Conservation (phyloP, 2,113 vertebrate genomes). For the Guaruba guarouba region DNA sequence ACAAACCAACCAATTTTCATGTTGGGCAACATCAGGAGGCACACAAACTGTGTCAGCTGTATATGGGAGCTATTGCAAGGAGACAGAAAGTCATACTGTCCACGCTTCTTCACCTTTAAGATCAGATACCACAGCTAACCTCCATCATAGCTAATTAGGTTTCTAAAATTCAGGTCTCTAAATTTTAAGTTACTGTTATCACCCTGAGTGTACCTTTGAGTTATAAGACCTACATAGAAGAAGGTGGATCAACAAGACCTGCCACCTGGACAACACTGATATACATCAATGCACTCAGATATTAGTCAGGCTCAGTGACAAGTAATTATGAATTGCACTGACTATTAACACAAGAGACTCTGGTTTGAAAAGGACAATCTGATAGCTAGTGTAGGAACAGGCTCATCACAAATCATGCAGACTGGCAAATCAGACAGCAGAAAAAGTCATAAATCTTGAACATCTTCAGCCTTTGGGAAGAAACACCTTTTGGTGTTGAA, state of each 20-base stretch:
- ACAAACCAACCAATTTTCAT: neutral
- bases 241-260: neutral
- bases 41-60: neutral
- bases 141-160: neutral
- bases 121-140: neutral
- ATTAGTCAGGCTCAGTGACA: neutral
- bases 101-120: neutral
- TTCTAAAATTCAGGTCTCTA: neutral
- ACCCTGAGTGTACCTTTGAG: neutral
- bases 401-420: slow-evolving; percentile 19
- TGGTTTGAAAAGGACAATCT: neutral
- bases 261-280: neutral
- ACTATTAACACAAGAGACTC: neutral
- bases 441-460: slow-evolving; percentile 33
- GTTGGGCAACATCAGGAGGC: neutral
- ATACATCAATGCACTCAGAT: neutral
- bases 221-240: neutral
- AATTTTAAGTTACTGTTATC: neutral
- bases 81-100: neutral
- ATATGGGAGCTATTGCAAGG: rapidly evolving
- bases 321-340: neutral
- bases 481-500: neutral
- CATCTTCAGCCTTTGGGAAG: neutral
- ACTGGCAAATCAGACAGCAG: slow-evolving; percentile 5
- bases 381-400: neutral